Conservation (phyloP, 1,140 invertebrate species). For the Atta colombica region DNA sequence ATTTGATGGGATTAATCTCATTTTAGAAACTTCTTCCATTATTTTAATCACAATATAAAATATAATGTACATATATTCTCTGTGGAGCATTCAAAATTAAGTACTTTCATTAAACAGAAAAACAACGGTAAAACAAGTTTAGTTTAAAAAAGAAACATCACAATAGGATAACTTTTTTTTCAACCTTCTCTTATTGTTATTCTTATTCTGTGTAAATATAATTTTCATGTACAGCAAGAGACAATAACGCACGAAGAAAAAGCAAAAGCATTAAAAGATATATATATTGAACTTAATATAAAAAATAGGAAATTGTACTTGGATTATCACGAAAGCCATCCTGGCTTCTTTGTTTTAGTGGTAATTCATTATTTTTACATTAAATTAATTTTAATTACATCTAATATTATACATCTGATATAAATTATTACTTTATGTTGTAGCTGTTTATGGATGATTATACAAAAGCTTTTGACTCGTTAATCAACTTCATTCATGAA, state of each 20-base stretch:
- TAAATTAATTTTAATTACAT: not conserved
- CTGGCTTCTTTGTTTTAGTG: slow-evolving; percentile 78
- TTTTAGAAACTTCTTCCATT: not conserved
- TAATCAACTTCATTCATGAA: slow-evolving; percentile 72
- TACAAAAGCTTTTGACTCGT: slow-evolving; percentile 56
- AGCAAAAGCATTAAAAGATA: slow-evolving; percentile 70
- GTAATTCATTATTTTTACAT: slow-evolving; percentile 25
- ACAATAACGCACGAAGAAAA: not conserved
- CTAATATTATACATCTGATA: not conserved
- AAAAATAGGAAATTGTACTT: slow-evolving; percentile 76
- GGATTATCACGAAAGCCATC: slow-evolving; percentile 75
- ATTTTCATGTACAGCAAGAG: not conserved
- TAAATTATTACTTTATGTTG: slow-evolving; percentile 52
- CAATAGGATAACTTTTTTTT: not conserved
- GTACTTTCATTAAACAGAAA: not conserved
- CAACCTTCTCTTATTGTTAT: not conserved
- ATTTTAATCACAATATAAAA: not conserved
- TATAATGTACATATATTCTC: not conserved
- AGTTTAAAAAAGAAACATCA: not conserved
- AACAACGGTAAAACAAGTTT: not conserved
- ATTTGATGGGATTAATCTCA: not conserved
- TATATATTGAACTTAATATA: slow-evolving; percentile 71
- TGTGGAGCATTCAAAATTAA: not conserved
- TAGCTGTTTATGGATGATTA: slow-evolving; percentile 76
- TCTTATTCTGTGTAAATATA: not conserved